phyloP scores from a whole-genome alignment of 2,113 vertebrate species.

The Lucifuga dentata region DNA sequence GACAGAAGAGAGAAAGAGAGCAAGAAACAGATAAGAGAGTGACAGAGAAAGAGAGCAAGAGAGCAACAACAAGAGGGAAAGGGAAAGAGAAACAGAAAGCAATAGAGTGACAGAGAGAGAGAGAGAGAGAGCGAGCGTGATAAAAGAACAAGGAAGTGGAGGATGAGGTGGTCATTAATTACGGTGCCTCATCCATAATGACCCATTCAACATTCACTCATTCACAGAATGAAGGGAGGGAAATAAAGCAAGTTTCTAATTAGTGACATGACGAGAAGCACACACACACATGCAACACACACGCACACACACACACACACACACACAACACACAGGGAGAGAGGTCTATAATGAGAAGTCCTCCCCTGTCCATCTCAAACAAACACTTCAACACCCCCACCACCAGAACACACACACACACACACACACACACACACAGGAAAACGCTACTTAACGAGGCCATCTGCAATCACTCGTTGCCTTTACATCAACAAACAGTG shows the following conservation, averaged over 20 bases:
- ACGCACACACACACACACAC: constrained; percentile 12
- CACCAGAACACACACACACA: constrained; percentile 2
- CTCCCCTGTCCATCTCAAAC: constrained; percentile 28
- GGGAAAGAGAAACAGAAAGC: no score
- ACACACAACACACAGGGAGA: constrained; percentile 9
- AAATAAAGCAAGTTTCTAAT: constrained; percentile 62
- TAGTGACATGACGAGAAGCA: constrained; percentile 52
- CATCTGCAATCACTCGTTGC: constrained; percentile 38
- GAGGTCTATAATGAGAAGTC: constrained; percentile 31
- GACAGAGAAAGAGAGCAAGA: no score
- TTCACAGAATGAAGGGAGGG: constrained; percentile 38
- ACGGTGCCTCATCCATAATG: constrained; percentile 56
- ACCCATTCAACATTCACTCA: constrained; percentile 55
- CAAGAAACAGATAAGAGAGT: no score
- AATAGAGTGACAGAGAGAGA: no score
- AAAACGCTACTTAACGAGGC: constrained; percentile 12
- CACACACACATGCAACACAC: constrained; percentile 57
- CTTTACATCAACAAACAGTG: constrained; percentile 46
- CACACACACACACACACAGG: constrained; percentile 7
- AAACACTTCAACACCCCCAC: constrained; percentile 40
- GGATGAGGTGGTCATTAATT: constrained; percentile 62
- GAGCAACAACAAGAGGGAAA: no score
- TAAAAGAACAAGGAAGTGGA: no score
- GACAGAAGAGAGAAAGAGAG: no score
- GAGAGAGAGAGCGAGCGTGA: neutral